Evolutionary conservation across 2,888 invertebrate species (phyloP).

Genomic region (Cephus nigrinus): DNA sequence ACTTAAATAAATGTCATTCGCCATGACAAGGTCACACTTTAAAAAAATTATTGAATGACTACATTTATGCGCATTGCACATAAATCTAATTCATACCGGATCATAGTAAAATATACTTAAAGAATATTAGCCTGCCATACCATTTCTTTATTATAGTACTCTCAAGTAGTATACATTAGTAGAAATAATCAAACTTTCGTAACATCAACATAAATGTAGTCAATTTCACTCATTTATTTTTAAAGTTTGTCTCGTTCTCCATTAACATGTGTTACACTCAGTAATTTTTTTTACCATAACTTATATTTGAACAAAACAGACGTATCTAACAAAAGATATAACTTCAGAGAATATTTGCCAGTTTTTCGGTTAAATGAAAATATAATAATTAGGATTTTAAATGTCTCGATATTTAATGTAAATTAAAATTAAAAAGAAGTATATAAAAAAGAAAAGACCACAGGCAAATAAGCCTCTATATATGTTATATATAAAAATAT

Average conservation of each 20-base stretch:
- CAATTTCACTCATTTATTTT: neutral
- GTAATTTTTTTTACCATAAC: neutral
- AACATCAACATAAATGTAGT: neutral
- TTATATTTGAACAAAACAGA: neutral
- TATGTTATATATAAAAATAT: neutral
- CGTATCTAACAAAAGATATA: neutral
- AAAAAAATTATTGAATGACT: slow-evolving; percentile 2
- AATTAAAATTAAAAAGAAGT: neutral
- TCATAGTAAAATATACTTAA: neutral
- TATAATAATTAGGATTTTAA: neutral
- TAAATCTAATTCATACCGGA: slow-evolving; percentile 2
- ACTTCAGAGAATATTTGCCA: neutral
- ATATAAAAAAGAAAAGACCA: neutral
- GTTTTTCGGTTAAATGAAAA: neutral
- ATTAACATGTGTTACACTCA: neutral
- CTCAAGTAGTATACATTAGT: neutral
- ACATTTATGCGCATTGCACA: slow-evolving; percentile 6
- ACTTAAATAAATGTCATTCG: neutral
- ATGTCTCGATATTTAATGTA: neutral
- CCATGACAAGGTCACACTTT: neutral
- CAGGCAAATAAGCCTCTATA: neutral
- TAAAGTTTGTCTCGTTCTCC: neutral
- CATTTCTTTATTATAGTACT: neutral
- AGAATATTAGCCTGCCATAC: neutral
- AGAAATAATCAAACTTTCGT: neutral